Evolutionary conservation across 2,113 vertebrate species (phyloP), one percentile per base, ranked within the genome.

Genomic region (Campylorhamphus procurvoides): DNA sequence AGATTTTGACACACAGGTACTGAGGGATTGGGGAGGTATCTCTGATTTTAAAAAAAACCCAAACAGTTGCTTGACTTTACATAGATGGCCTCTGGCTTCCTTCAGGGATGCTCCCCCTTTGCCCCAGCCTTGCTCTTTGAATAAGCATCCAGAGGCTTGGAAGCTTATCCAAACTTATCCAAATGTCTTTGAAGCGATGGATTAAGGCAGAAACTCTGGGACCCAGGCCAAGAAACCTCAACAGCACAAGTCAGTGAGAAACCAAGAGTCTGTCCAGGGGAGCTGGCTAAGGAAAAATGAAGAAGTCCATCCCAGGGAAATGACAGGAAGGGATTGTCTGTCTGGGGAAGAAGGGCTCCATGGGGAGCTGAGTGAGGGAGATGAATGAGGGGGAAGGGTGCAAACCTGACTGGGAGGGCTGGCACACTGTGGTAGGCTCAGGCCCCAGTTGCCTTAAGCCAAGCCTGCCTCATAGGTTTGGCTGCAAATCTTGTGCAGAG

Each of bases 191-290:
- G 96, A 97, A 96, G 96, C 92, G 1, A 90, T 58, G 90, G 96
- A 96, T 97, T 96, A 97, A 97, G 93, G 90, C 94, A 95, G 86
- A 86, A 95, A 94, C 96, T 86, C 90, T 96, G 95, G 96, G 96
- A 96, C 10, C 12, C 69, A 84, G 80, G 92, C 96, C 96, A 97
- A 93, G 73, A 96, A 97, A 81, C 86, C 83, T 92, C 93, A 92
- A 90, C 64, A 90, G 69, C 40, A 60, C 92, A 84, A 96, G 85
- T 78, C 92, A 89, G 53, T 95, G 86, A 94, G 92, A 96, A 96
- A 97, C 83, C 83, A 76, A 90, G 90, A 95, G 86, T 73, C 90
- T 96, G 80, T 96, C 92, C 95, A 97, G 88, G 73, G 68, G 40
- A 94, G 80, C 83, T 92, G 90, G 94, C 93, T 93, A 64, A 78